Conservation (phyloP, 2,888 invertebrate species). For the Arge pagana region DNA sequence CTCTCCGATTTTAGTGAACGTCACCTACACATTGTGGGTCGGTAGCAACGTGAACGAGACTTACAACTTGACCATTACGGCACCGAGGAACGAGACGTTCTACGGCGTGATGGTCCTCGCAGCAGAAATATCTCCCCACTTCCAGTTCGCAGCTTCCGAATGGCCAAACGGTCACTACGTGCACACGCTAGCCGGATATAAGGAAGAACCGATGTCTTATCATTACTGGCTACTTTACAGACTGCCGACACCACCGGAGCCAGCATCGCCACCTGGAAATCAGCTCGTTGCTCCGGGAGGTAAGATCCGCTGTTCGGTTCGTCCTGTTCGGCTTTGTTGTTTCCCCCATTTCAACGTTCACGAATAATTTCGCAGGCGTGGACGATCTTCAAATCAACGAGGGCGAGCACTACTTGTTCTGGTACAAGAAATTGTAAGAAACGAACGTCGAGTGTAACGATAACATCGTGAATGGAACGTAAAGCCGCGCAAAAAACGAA, state of each 20-base stretch:
- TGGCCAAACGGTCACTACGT: conserved; percentile 94
- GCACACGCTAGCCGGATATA: conserved; percentile 80
- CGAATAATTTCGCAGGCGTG: conserved; percentile 71
- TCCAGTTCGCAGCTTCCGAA: conserved; percentile 79
- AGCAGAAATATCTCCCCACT: conserved; percentile 74
- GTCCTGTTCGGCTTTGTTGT: background rate
- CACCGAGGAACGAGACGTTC: conserved; percentile 72
- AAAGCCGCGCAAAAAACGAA: conserved; percentile 8
- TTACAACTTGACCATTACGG: conserved; percentile 75
- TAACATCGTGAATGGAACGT: too few relatives aligned
- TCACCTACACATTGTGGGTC: conserved; percentile 87
- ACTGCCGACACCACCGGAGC: conserved; percentile 79
- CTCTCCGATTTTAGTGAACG: conserved; percentile 60
- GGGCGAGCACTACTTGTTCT: conserved; percentile 87
- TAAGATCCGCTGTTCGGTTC: conserved; percentile 57
- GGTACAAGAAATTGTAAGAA: conserved; percentile 85
- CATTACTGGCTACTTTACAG: conserved; percentile 89
- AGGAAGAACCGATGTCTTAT: conserved; percentile 81
- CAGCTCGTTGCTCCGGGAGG: conserved; percentile 87
- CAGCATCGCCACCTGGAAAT: conserved; percentile 80
- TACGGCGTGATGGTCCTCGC: conserved; percentile 83
- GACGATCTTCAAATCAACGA: conserved; percentile 86
- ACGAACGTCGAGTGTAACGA: conserved; percentile 15
- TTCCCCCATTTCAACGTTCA: conserved; percentile 2
- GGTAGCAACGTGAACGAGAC: conserved; percentile 84